Evolutionary conservation across 1,140 invertebrate genomes (phyloP), one percentile per base, ranked within the genome.

Genomic region (Heliconius himera): DNA sequence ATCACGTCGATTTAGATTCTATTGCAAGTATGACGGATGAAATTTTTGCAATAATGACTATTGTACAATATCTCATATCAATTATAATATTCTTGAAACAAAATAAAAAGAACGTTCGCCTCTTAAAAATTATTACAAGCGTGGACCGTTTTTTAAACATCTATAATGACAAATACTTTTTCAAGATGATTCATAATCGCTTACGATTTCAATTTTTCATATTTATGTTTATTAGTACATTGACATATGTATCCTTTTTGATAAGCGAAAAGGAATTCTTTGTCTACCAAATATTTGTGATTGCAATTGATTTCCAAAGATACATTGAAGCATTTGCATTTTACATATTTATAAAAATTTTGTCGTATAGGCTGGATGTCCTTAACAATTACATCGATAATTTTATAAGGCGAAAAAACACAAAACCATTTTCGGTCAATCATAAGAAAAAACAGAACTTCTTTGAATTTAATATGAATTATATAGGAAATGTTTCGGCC

Each of bases 321-420:
- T 83, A 88, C 82, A 71, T 92, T 2, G 81, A 88, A 79, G 78
- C 87, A 71, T 76, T 89, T 22, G 22, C 80, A 4, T 88, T 92
- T 73, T 90, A 83, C 74, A 76, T 85, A 13, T 84, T 90, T 46
- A 83, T 93, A 38, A 72, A 38, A 26, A 85, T 88, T 79, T 36
- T 8, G 46, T n/a, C 56, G 56, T 60, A n/a, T 8, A 60, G 56
- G n/a, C n/a, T 60, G 8, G 56, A 60, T 11, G 56, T 88, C 2
- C 83, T 92, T 20, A 90, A 91, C 33, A 79, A 84, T 29, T 81
- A 89, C 76, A 82, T 93, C 54, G 2, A 26, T 1, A 33, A 77
- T 51, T 77, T 70, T 71, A 54, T 71, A 33, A 77, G 51, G 8
- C n/a, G 54, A 70, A 26, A 70, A 11, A 22, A 76, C 18, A 76